Base-by-base conservation (phyloP, 2,888 invertebrate species). In the Acleris literana region DNA sequence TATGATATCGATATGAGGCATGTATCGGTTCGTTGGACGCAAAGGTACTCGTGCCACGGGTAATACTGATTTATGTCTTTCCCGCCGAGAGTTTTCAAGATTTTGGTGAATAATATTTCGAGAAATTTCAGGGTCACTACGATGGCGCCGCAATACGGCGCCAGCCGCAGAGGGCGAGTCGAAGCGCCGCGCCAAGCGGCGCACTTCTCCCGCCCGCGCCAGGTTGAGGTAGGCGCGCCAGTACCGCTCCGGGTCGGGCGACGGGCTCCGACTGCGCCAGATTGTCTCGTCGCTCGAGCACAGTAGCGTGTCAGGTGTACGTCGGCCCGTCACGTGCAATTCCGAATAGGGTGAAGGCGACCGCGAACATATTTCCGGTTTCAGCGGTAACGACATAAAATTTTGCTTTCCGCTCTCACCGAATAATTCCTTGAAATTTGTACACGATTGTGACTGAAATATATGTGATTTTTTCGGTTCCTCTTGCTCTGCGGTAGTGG, bases 1-100 rank as follows among this genome's bases (percentile, higher is more conserved):
- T 75, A 97, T 97, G n/a, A 97, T 95, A 76, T 97, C 97, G 72
- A 97, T 97, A 77, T 96, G 97, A 0, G 97, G 97, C 97, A 97
- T 97, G 71, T 95, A 95, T 16, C 97, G 94, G 79, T 97, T 96
- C 63, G 94, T 94, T 0, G 94, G 90, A 44, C 94, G 93, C 43
- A 96, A 87, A 1, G 95, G 94, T 44, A 94, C 87, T 48, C 94
- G 91, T 9, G 94, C 94, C 58, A 96, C 94, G 0, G 96, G 96
- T 1, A 96, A 94, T 66, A 91, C 84, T n/a, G 92, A 71, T 76
- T 75, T 87, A 71, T 74, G 77, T 79, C 80, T 84, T 62, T 85
- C 83, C 46, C 81, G 80, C 25, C 81, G 82, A 16, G 79, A 73
- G 9, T 80, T 72, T 18, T 49, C 86, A 77, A 90, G 90, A 74